A percentile compares a stretch with the other conserved stretches of the same genome.
Conservation (phyloP, 2,888 invertebrate genomes). For the Lithodes maja region DNA sequence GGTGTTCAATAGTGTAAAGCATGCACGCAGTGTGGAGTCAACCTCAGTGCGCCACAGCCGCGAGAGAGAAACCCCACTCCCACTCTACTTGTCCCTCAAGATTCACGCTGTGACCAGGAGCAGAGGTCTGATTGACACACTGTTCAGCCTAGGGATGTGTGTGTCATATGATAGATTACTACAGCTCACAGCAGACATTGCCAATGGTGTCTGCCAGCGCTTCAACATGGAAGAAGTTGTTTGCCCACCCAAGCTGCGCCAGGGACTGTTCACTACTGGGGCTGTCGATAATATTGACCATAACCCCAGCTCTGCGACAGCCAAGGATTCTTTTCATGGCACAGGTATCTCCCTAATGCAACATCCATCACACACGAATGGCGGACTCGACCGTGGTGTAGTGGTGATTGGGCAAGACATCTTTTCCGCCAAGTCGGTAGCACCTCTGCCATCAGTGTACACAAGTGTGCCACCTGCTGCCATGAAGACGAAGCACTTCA, state of each 20-base stretch:
- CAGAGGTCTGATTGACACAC: no score
- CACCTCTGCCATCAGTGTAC: conserved; percentile 14
- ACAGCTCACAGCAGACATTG: no score
- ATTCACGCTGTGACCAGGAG: no score
- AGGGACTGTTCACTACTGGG: conserved; percentile 11
- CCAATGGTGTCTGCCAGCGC: no score
- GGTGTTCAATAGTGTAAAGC: no score
- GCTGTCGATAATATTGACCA: conserved; percentile 11
- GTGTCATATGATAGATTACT: no score
- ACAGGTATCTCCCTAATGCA: neutral
- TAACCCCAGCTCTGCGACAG: neutral
- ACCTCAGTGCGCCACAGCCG: no score
- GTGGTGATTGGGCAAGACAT: neutral
- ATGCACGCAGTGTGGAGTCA: no score
- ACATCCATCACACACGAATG: neutral
- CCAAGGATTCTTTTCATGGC: conserved; percentile 1
- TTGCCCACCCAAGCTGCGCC: neutral
- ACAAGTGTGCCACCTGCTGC: conserved; percentile 34
- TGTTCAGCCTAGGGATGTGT: no score
- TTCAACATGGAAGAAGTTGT: no score
- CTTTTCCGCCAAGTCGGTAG: neutral
- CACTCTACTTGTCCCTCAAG: no score
- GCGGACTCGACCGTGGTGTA: conserved; percentile 9
- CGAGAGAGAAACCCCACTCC: no score
- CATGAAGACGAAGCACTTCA: conserved; percentile 3